These are phyloP conservation scores for Rhopalosiphum nymphaeae DNA, from an alignment of 2,888 invertebrate species.

Conservation along the genomic window DNA sequence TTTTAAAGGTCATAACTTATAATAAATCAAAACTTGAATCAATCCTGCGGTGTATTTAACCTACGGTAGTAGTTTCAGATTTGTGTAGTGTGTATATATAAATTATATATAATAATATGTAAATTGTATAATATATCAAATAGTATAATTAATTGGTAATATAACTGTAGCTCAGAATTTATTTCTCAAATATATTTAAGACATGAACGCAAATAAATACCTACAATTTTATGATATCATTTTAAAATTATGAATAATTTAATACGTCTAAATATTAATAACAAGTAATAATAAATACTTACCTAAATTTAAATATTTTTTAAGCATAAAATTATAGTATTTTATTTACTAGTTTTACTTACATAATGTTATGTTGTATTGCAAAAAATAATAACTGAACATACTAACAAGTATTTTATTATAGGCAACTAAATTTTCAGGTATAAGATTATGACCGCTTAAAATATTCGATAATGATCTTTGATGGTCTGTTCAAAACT, in stretches of 20 bases:
- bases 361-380: not conserved
- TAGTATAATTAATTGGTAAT: not conserved
- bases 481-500: not conserved
- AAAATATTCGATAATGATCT: not conserved
- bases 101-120: not conserved
- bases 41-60: not conserved
- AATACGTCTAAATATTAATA: not conserved
- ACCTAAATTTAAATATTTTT: not conserved
- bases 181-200: not conserved
- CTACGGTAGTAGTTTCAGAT: not conserved
- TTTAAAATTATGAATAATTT: not conserved
- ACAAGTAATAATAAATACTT: not conserved
- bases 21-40: not conserved
- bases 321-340: not conserved
- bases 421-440: not conserved
- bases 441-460: not conserved
- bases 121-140: not conserved
- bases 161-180: not conserved
- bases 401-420: not conserved
- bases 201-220: not conserved
- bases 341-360: not conserved
- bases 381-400: not conserved
- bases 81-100: not conserved
- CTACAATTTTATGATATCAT: not conserved
- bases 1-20: not conserved